Conservation (phyloP, 1,140 invertebrate genomes). For the Mya arenaria region DNA sequence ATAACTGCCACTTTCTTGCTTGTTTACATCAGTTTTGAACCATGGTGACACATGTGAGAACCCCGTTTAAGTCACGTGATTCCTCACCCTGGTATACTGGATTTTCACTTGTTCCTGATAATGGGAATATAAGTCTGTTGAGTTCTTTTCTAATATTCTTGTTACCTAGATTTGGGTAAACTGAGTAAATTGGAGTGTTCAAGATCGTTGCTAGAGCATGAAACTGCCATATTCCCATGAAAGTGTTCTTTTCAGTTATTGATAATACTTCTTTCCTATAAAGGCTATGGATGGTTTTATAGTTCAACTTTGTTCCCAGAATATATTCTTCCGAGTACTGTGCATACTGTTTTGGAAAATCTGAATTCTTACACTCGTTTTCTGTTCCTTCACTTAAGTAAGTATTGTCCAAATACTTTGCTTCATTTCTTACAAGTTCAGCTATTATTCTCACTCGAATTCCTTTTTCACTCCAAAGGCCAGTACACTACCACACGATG, state of each 20-base stretch:
- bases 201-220: background rate
- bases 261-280: conserved; percentile 27
- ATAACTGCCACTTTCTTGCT: no score
- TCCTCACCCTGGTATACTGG: no score
- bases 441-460: background rate
- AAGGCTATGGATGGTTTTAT: background rate
- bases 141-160: background rate
- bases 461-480: background rate
- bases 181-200: conserved; percentile 17
- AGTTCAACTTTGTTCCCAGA: background rate
- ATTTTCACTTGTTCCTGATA: background rate
- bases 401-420: background rate
- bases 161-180: conserved; percentile 1
- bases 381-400: background rate
- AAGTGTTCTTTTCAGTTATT: background rate
- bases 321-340: conserved; percentile 9
- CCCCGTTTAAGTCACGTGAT: no score
- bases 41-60: no score
- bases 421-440: conserved; percentile 10
- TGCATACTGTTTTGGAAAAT: background rate
- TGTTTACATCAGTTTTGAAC: no score
- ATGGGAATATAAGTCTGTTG: background rate
- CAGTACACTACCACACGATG: conserved; percentile 11
- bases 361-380: background rate
- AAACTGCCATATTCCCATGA: conserved; percentile 36